These are phyloP conservation scores for Diachasma alloeum DNA, from an alignment of 1,140 invertebrate genomes.

Conservation along the genomic window DNA sequence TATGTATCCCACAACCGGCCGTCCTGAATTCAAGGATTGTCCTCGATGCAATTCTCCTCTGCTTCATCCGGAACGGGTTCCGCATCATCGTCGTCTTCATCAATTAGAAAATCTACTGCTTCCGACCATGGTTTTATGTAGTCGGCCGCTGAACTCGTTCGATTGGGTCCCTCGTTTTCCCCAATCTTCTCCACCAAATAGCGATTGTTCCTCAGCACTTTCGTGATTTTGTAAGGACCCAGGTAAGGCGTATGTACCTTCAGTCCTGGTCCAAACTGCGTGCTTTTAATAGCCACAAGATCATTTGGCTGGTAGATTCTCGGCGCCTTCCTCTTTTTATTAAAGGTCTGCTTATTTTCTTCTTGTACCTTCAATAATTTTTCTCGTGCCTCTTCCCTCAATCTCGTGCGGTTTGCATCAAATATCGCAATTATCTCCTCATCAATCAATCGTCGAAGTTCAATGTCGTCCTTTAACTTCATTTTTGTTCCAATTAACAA, in stretches of 20 bases:
- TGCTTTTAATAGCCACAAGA: conserved; percentile 21
- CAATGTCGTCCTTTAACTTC: not conserved
- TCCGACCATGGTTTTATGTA: conserved; percentile 20
- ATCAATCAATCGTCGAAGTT: not conserved
- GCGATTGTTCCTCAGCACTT: conserved; percentile 7
- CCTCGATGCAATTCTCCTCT: too few relatives aligned
- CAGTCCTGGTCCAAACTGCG: conserved; percentile 20
- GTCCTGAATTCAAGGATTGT: too few relatives aligned
- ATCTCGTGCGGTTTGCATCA: conserved; percentile 33
- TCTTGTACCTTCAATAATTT: conserved; percentile 45
- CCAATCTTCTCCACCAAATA: conserved; percentile 26
- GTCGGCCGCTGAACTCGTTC: conserved; percentile 3
- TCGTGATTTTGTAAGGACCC: conserved; percentile 21
- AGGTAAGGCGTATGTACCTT: conserved; percentile 22
- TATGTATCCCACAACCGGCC: too few relatives aligned
- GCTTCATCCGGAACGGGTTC: too few relatives aligned
- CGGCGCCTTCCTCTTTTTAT: conserved; percentile 35
- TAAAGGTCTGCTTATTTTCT: conserved; percentile 43
- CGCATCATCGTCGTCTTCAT: too few relatives aligned
- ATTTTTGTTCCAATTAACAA: not conserved
- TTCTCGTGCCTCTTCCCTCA: conserved; percentile 27
- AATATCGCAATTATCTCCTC: conserved; percentile 20
- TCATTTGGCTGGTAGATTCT: conserved; percentile 31
- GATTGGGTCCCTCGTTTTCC: conserved; percentile 11
- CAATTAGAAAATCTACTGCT: too few relatives aligned